A percentile compares a stretch with the other conserved stretches of the same genome.
These are phyloP conservation scores for Pseudomugil gertrudae DNA, from an alignment of 2,797 vertebrate genomes.

Conservation along the genomic window DNA sequence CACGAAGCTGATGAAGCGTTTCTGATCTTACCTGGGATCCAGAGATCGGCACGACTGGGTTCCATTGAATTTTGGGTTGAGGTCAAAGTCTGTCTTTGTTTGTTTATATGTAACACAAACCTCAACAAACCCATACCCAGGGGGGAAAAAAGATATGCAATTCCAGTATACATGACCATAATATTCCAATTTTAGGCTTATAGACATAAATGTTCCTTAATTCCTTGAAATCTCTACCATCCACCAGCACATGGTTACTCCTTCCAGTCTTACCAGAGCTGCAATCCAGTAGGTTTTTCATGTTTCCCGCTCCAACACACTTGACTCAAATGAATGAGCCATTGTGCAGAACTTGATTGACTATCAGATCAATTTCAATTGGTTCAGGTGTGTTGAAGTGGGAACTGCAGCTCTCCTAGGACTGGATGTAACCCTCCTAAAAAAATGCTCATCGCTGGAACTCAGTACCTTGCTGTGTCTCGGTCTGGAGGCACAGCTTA, in stretches of 20 bases:
- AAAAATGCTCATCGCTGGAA: neutral
- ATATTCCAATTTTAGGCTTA: neutral
- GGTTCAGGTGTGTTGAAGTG: no score
- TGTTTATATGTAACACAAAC: slow-evolving; percentile 63
- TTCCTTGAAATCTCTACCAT: neutral
- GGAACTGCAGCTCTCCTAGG: no score
- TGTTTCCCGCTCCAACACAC: no score
- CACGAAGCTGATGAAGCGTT: neutral
- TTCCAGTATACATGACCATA: neutral
- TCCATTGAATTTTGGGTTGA: slow-evolving; percentile 19
- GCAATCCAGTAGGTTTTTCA: no score
- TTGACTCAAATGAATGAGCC: no score
- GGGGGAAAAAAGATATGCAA: neutral
- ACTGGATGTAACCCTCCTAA: no score
- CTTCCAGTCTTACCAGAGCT: no score
- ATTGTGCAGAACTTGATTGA: no score
- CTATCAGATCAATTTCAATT: no score
- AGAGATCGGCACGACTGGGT: slow-evolving; percentile 1
- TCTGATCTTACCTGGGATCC: slow-evolving; percentile 34
- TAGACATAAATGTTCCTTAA: neutral
- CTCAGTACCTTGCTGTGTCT: no score
- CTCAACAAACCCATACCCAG: slow-evolving; percentile 5
- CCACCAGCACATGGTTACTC: neutral
- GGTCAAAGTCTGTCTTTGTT: slow-evolving; percentile 65
- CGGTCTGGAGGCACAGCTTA: no score